Evolutionary conservation across 2,888 invertebrate species (phyloP).

Genomic region (Carabus problematicus): DNA sequence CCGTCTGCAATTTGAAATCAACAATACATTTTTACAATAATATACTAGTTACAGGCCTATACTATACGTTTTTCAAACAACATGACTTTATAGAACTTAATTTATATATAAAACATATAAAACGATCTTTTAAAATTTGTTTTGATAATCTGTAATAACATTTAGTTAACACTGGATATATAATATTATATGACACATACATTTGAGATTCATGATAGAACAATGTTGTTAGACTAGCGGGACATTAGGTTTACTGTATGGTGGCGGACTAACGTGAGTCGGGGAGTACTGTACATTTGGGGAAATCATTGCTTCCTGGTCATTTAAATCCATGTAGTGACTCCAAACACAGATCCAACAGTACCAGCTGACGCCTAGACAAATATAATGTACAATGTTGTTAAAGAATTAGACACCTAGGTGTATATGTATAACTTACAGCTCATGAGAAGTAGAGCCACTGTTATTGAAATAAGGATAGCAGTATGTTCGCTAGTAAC

Average conservation of each 20-base stretch:
- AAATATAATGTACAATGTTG: background rate
- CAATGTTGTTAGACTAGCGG: no score
- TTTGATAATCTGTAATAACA: no score
- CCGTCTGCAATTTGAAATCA: no score
- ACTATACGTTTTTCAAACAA: no score
- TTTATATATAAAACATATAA: no score
- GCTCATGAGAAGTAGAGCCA: background rate
- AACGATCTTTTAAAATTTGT: no score
- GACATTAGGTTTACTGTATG: slow-evolving; percentile 1
- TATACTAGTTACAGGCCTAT: no score
- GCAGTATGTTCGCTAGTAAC: background rate
- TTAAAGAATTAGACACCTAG: background rate
- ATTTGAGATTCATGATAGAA: no score
- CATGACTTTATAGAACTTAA: no score
- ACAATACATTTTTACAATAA: no score
- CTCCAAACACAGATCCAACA: slow-evolving; percentile 30
- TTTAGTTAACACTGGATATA: no score
- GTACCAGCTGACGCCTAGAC: slow-evolving; percentile 12
- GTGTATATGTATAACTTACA: slow-evolving; percentile 5
- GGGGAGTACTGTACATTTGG: background rate
- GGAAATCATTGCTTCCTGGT: slow-evolving; percentile 16
- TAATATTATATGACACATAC: no score
- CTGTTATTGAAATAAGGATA: background rate
- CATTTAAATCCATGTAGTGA: slow-evolving; percentile 10
- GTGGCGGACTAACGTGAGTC: background rate